Base-by-base conservation (phyloP, 2,888 invertebrate genomes). In the Hyles lineata region DNA sequence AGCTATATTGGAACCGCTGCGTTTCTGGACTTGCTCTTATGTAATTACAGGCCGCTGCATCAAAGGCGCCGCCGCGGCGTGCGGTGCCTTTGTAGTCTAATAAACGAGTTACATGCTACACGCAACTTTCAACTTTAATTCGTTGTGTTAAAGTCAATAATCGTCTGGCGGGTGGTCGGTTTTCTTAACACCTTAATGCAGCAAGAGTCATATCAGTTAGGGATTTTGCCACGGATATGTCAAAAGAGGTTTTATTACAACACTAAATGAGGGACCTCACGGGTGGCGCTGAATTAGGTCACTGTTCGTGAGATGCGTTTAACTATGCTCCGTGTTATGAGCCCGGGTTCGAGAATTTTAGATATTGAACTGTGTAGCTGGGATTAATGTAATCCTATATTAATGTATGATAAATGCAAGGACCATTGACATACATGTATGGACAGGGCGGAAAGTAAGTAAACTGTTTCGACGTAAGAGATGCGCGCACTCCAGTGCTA, bases 141-240 rank as follows among this genome's bases (percentile, higher is more conserved):
- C 0, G 0, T 0, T 0, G 0, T 0, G 0, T 2, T 84, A 90
- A 74, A 73, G 79, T 74, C 70, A n/a, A 67, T 71, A 83, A 87
- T 84, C 0, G 35, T 5, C 0, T 80, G 79, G 0, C 0, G 0
- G 1, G 0, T 0, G 0, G 0, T 1, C 1, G 80, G 81, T 85
- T 89, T 91, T 90, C 94, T 93, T 93, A 94, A 94, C 94, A 93
- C 94, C 92, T 94, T 93, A 91, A 86, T 83, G 86, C 88, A 89
- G 89, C 90, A 92, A 89, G 90, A 91, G 90, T 91, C 90, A 89
- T 93, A 94, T 93, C 92, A 90, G 94, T 93, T 92, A 92, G 91
- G 92, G 93, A 91, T 95, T 94, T 94, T 95, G 95, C 94, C 95
- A 94, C 91, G 94, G 94, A 93, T 92, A 91, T 93, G 95, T 95